Conservation (phyloP, 2,113 vertebrate genomes). For the Phrynosoma blainvillii region DNA sequence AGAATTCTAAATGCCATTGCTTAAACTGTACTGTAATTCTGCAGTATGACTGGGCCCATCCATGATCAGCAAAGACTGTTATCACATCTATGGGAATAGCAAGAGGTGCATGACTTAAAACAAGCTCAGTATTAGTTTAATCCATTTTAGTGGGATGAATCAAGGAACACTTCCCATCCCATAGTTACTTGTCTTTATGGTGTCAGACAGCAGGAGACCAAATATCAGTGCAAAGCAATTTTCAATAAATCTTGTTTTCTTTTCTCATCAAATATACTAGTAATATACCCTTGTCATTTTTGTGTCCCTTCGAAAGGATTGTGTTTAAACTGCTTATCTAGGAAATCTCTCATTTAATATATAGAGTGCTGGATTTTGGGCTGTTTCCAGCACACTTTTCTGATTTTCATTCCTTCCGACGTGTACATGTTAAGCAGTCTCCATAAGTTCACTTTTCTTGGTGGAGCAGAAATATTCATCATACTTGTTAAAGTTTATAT, state of each 20-base stretch:
- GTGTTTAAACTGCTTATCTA: conserved; percentile 14
- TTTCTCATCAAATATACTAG: neutral
- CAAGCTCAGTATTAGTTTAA: neutral
- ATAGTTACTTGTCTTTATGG: neutral
- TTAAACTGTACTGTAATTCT: no score
- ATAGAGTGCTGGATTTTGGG: conserved; percentile 25
- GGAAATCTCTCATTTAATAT: conserved; percentile 37
- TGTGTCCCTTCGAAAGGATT: conserved; percentile 14
- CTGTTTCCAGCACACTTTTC: conserved; percentile 21
- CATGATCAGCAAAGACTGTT: no score
- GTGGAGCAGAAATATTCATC: conserved; percentile 70
- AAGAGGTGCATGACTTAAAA: neutral
- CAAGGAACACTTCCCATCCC: neutral
- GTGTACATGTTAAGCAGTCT: conserved; percentile 55
- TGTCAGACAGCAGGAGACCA: neutral
- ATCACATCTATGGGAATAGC: no score
- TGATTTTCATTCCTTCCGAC: conserved; percentile 56
- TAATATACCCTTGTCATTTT: neutral
- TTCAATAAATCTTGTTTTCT: neutral
- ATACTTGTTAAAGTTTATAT: conserved; percentile 71
- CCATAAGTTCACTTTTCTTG: conserved; percentile 55
- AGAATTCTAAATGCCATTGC: no score
- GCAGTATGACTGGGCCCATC: no score
- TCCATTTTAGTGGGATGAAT: neutral
- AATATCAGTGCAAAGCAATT: neutral